phyloP scores from a whole-genome alignment of 1,140 invertebrate species.

The Drosophila pseudoananassae region DNA sequence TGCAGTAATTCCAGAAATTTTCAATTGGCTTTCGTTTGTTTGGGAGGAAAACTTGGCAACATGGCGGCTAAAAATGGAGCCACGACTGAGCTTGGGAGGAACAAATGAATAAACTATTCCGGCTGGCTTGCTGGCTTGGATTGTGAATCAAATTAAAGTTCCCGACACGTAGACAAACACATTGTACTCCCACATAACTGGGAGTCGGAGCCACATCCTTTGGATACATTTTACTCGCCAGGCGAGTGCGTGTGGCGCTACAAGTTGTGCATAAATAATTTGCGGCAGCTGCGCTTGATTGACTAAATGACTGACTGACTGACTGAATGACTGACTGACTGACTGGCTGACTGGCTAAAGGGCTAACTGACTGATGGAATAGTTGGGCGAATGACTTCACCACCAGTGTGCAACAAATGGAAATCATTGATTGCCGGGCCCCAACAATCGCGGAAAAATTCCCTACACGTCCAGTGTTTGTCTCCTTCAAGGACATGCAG shows the following conservation, averaged over 20 bases:
- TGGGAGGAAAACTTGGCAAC: conserved; percentile 7
- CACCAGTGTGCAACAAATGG: conserved; percentile 35
- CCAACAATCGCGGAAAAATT: conserved; percentile 38
- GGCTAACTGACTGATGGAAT: conserved; percentile 14
- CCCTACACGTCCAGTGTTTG: conserved; percentile 28
- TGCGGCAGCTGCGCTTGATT: conserved; percentile 54
- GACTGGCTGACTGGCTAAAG: conserved; percentile 4
- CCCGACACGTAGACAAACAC: conserved; percentile 59
- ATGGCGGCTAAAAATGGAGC: conserved; percentile 18
- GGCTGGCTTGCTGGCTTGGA: conserved; percentile 7
- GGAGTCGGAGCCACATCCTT: conserved; percentile 29
- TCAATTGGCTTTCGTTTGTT: conserved; percentile 22
- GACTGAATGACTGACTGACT: conserved; percentile 21
- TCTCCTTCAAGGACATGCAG: conserved; percentile 60
- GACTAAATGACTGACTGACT: conserved; percentile 35
- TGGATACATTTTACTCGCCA: conserved; percentile 46
- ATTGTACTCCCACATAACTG: conserved; percentile 30
- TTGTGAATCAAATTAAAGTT: conserved; percentile 42
- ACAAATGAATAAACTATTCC: conserved; percentile 41
- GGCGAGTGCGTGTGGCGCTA: conserved; percentile 38
- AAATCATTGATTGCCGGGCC: conserved; percentile 39
- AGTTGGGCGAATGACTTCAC: conserved; percentile 21
- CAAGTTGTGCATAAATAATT: conserved; percentile 68
- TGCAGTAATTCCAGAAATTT: conserved; percentile 33
- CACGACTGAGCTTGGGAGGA: conserved; percentile 13